phyloP scores from a whole-genome alignment of 1,140 invertebrate species.

The Eumeta japonica region DNA sequence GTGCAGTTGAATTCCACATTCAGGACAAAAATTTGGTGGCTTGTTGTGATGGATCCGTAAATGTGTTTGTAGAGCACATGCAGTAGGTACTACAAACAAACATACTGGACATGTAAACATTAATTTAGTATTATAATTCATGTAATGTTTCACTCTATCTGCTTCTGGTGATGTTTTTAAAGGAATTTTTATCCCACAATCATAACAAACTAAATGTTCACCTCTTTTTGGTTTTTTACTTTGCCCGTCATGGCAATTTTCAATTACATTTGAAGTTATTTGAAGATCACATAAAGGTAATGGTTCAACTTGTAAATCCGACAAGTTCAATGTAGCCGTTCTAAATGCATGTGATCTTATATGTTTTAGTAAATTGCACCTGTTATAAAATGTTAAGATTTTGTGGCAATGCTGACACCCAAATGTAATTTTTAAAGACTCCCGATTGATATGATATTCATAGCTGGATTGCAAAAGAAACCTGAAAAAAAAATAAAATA shows the following conservation, averaged over 20 bases:
- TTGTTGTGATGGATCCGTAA: constrained; percentile 43
- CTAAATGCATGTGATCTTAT: constrained; percentile 46
- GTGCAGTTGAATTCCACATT: constrained; percentile 49
- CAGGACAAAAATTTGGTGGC: constrained; percentile 54
- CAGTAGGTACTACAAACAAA: constrained; percentile 45
- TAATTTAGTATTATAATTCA: constrained; percentile 24
- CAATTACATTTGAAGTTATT: too few relatives aligned
- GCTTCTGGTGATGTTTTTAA: too few relatives aligned
- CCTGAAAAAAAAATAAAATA: constrained; percentile 28
- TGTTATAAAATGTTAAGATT: constrained; percentile 34
- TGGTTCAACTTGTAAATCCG: constrained; percentile 40
- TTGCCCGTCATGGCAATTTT: too few relatives aligned
- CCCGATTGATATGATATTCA: constrained; percentile 39
- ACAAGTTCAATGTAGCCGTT: constrained; percentile 43
- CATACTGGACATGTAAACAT: constrained; percentile 40
- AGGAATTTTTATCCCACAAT: not conserved
- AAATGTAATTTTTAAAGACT: constrained; percentile 41
- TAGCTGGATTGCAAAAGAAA: constrained; percentile 45
- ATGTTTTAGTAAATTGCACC: constrained; percentile 43
- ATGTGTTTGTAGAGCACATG: constrained; percentile 51
- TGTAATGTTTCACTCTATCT: constrained; percentile 36
- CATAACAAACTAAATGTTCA: too few relatives aligned
- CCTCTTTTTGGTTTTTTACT: too few relatives aligned
- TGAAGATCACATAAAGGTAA: too few relatives aligned
- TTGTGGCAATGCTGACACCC: constrained; percentile 35